Percentiles rank a stretch among this genome's conserved stretches.
Conservation (phyloP, 2,888 invertebrate species). For the Dryobota labecula region DNA sequence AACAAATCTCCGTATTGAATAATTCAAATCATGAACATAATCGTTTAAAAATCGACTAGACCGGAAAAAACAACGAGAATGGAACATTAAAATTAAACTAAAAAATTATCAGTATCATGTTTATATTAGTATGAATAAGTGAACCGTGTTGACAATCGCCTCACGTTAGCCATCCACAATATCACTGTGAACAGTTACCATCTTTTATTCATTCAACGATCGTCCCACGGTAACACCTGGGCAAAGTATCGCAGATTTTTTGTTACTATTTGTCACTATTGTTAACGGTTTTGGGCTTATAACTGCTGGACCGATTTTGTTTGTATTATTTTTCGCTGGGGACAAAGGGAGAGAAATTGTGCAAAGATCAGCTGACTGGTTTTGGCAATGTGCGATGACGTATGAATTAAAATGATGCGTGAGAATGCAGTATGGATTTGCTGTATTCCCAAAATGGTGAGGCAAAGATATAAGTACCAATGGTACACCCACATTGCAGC, state of each 20-base stretch:
- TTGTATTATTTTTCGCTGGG: constrained; percentile 29
- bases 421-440: background rate
- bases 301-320: constrained; percentile 18
- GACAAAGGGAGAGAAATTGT: constrained; percentile 14
- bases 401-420: background rate
- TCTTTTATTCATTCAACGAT: constrained; percentile 61
- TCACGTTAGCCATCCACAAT: constrained; percentile 20
- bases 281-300: background rate
- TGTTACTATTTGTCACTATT: constrained; percentile 33
- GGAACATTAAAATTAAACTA: background rate
- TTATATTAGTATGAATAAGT: constrained; percentile 26
- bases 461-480: too few relatives aligned
- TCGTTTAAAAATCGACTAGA: constrained; percentile 9
- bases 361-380: constrained; percentile 31
- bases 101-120: constrained; percentile 21
- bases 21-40: constrained; percentile 12
- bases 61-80: constrained; percentile 48
- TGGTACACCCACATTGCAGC: too few relatives aligned
- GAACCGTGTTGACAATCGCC: constrained; percentile 28
- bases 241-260: constrained; percentile 39
- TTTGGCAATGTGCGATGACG: background rate
- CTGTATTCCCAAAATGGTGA: too few relatives aligned
- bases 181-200: constrained; percentile 44
- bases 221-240: constrained; percentile 65
- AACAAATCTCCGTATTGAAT: constrained; percentile 25